These are phyloP conservation scores for Numida meleagris DNA, from an alignment of 2,113 vertebrate genomes.

Conservation along the genomic window DNA sequence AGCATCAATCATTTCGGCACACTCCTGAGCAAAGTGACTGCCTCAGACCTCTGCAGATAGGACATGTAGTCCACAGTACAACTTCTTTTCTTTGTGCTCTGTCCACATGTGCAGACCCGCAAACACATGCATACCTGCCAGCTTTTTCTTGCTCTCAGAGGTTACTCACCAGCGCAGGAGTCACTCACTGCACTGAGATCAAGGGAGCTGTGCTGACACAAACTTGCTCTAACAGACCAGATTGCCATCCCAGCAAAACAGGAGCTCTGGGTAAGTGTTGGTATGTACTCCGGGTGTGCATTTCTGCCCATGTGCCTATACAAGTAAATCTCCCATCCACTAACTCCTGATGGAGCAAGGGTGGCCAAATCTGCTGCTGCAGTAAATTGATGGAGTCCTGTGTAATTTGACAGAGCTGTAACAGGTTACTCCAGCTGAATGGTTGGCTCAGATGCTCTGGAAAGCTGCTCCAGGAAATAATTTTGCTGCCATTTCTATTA, in stretches of 20 bases:
- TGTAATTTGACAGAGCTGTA: neutral
- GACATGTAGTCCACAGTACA: neutral
- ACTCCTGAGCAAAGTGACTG: neutral
- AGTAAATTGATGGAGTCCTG: neutral
- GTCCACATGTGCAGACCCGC: neutral
- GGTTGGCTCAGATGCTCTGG: neutral
- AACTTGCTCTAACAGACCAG: neutral
- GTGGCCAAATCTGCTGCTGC: neutral
- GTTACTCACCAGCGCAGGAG: neutral
- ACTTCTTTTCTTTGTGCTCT: neutral
- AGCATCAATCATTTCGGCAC: slow-evolving; percentile 49
- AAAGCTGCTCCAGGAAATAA: neutral
- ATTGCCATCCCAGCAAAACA: neutral
- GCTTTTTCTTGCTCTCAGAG: neutral
- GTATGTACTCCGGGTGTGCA: too few relatives aligned
- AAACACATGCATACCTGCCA: neutral
- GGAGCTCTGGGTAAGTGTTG: neutral
- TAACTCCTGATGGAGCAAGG: neutral
- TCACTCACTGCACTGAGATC: neutral
- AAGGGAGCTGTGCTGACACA: neutral
- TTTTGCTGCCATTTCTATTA: neutral
- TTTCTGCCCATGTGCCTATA: neutral
- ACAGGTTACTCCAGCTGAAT: neutral
- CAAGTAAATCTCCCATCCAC: neutral
- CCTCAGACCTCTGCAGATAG: slow-evolving; percentile 43